Evolutionary conservation across 2,888 invertebrate genomes (phyloP).

Genomic region (Sphecodes monilicornis): DNA sequence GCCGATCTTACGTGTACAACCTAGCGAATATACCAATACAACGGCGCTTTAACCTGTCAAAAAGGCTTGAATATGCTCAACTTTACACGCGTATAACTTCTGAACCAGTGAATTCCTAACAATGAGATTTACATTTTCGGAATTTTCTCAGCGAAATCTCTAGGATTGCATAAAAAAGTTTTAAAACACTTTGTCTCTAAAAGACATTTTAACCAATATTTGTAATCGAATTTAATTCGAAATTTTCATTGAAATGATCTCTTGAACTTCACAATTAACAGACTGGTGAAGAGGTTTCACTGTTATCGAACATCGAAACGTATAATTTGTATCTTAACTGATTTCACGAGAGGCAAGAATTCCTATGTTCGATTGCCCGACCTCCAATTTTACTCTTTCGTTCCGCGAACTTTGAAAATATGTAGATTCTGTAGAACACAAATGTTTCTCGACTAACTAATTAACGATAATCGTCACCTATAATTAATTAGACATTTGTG

Average conservation of each 20-base stretch:
- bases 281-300: neutral
- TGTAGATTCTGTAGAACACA: neutral
- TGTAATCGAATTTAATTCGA: too few relatives aligned
- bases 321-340: neutral
- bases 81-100: too few relatives aligned
- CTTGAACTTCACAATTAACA: neutral
- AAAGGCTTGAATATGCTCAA: too few relatives aligned
- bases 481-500: neutral
- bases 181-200: too few relatives aligned
- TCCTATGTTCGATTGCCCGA: neutral
- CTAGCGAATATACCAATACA: too few relatives aligned
- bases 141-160: too few relatives aligned
- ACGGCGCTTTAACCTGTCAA: too few relatives aligned
- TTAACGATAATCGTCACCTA: neutral
- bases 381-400: neutral
- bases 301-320: neutral
- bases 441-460: constrained; percentile 17
- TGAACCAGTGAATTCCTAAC: too few relatives aligned
- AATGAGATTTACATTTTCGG: too few relatives aligned
- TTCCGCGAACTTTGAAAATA: neutral
- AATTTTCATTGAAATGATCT: neutral
- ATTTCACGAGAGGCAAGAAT: neutral
- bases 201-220: too few relatives aligned
- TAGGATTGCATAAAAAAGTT: too few relatives aligned
- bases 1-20: too few relatives aligned